Percentiles rank a stretch among this genome's conserved stretches.
Conservation (phyloP, 2,113 vertebrate species). For the Halcyon malimbica region DNA sequence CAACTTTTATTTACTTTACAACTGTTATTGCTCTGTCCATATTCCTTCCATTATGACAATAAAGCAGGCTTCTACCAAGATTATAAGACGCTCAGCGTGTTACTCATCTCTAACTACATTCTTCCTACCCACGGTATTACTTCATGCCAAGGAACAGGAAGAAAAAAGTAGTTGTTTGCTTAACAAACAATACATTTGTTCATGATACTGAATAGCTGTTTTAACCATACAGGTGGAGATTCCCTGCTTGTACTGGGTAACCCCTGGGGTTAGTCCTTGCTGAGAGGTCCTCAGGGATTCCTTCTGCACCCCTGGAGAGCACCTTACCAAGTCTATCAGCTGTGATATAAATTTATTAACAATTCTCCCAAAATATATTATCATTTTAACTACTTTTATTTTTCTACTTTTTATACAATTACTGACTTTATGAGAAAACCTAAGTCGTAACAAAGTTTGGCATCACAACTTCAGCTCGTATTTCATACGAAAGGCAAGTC, state of each 20-base stretch:
- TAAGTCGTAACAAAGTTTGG: not conserved
- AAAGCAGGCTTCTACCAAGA: not conserved
- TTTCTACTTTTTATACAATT: not conserved
- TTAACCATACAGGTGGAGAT: not conserved
- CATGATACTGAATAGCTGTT: not conserved
- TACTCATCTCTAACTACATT: not conserved
- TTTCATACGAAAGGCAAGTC: not conserved
- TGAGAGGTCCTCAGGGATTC: not conserved
- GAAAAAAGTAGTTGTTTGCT: not conserved
- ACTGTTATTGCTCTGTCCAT: not conserved
- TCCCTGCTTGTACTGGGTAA: not conserved
- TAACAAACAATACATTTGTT: not conserved
- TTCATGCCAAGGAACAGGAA: not conserved
- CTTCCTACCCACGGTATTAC: not conserved
- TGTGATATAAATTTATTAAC: not conserved
- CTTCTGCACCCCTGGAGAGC: not conserved
- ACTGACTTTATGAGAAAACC: not conserved
- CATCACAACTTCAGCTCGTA: not conserved
- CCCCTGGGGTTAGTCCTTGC: not conserved
- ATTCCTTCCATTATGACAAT: not conserved
- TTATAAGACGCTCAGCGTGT: not conserved
- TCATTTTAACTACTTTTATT: not conserved
- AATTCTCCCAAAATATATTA: not conserved
- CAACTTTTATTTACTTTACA: too few relatives aligned
- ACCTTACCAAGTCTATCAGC: not conserved